Evolutionary conservation across 2,888 invertebrate species (phyloP).

Genomic region (Cancer borealis): DNA sequence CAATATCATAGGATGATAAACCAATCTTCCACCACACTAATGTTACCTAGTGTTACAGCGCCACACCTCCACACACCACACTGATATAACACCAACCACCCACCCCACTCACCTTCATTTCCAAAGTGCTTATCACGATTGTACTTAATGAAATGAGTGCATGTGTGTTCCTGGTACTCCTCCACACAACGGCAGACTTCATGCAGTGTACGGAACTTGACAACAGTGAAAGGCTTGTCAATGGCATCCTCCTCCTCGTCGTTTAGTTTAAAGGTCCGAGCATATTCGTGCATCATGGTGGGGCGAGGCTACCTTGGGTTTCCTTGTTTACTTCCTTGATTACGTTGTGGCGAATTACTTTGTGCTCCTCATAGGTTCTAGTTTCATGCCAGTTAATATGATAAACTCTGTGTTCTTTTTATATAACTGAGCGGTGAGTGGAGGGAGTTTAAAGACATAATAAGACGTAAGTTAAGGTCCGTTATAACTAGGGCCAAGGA

Average conservation of each 20-base stretch:
- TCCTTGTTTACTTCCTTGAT: no score
- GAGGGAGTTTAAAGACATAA: no score
- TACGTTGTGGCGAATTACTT: no score
- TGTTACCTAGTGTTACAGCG: no score
- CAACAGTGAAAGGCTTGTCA: not conserved
- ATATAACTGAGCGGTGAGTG: no score
- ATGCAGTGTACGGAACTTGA: not conserved
- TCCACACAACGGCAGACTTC: slow-evolving; percentile 56
- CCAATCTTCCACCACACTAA: no score
- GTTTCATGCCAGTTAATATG: no score
- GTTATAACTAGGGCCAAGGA: no score
- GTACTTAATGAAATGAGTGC: slow-evolving; percentile 74
- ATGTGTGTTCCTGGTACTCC: slow-evolving; percentile 68
- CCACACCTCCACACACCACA: not conserved
- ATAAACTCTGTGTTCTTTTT: no score
- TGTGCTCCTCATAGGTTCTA: no score
- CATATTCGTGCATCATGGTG: slow-evolving; percentile 15
- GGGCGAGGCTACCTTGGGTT: not conserved
- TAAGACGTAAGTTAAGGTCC: no score
- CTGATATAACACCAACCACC: not conserved
- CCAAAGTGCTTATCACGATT: slow-evolving; percentile 74
- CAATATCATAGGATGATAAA: no score
- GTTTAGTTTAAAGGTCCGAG: not conserved
- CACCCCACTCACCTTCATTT: slow-evolving; percentile 68
- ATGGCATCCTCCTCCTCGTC: not conserved